Percentiles rank a stretch among this genome's conserved stretches.
Conservation (phyloP, 2,888 invertebrate species). For the Arrhopalites spinosus region DNA sequence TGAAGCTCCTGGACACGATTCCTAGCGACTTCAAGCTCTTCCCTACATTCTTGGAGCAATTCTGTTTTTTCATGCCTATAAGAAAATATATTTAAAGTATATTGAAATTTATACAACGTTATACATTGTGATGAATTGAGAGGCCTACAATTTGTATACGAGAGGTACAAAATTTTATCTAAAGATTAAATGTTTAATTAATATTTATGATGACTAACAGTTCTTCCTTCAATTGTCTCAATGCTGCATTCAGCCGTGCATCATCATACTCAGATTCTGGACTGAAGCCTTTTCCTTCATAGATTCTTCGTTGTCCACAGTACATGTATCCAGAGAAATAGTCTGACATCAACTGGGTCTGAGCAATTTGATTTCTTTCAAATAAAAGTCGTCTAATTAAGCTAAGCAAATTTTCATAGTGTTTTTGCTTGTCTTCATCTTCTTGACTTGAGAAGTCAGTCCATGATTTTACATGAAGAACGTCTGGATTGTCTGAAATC, state of each 20-base stretch:
- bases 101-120: background rate
- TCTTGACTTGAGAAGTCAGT: slow-evolving; percentile 43
- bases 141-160: too few relatives aligned
- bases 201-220: slow-evolving; percentile 47
- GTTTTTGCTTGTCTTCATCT: slow-evolving; percentile 48
- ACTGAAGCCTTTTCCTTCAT: slow-evolving; percentile 47
- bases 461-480: slow-evolving; percentile 54
- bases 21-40: slow-evolving; percentile 53
- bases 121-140: background rate
- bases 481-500: slow-evolving; percentile 54
- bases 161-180: too few relatives aligned
- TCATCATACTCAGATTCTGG: slow-evolving; percentile 50
- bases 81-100: background rate
- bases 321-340: slow-evolving; percentile 54
- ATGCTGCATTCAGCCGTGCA: slow-evolving; percentile 45
- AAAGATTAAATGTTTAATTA: background rate
- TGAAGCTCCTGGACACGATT: slow-evolving; percentile 50
- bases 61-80: slow-evolving; percentile 53
- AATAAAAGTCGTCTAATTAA: slow-evolving; percentile 48
- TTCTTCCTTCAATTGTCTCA: slow-evolving; percentile 53
- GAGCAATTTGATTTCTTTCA: slow-evolving; percentile 54
- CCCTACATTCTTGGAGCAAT: slow-evolving; percentile 55
- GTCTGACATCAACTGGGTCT: slow-evolving; percentile 51
- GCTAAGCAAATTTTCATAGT: slow-evolving; percentile 51
- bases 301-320: slow-evolving; percentile 51